Base-by-base conservation (phyloP, 2,797 vertebrate species). In the Nannoperca obscura region DNA sequence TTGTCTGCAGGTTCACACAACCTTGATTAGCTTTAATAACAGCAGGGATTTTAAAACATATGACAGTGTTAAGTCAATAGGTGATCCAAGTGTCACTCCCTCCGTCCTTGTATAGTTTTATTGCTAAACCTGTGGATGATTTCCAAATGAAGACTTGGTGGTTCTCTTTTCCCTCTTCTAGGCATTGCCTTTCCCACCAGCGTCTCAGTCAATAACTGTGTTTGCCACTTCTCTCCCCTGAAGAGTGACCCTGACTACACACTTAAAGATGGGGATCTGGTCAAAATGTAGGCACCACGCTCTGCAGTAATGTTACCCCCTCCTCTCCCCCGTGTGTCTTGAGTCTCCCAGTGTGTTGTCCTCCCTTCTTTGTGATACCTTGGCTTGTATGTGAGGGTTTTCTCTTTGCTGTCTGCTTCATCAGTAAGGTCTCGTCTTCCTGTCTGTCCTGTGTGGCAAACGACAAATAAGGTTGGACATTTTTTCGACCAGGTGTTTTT, bases 201-300 rank as follows among this genome's bases (percentile, higher is more conserved):
- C 93, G 95, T 99, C 89, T 99, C 97, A 1, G 98, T 99, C 78
- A 99, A 99, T 95, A 98, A 99, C 95, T 98, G 97, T 58, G 97
- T 99, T 82, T 99, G 98, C 91, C 98, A 99, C 96, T 99, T 98
- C 96, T 99, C 98, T 81, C 98, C 98, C 20, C 92, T 99, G 95
- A 99, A 98, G 95, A 99, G 97, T 42, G 98, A 99, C 92, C 96
- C 97, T 66, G 98, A 99, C 92, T 97, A 96, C 94, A 95, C 94
- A 86, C 95, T 99, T 81, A 98, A 99, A 90, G 96, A 97, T 50
- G 97, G 97, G 14, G 98, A 99, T 92, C 88, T 99, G 92, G 96
- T 99, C 89, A 99, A 99, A 96, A 96, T 99, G 98, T 99, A 95
- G 95, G 97, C 58, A 63, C 50, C 38, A 65, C n/a, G 63, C 59